Conservation (phyloP, 2,888 invertebrate species). For the Cyclophora albipunctata region DNA sequence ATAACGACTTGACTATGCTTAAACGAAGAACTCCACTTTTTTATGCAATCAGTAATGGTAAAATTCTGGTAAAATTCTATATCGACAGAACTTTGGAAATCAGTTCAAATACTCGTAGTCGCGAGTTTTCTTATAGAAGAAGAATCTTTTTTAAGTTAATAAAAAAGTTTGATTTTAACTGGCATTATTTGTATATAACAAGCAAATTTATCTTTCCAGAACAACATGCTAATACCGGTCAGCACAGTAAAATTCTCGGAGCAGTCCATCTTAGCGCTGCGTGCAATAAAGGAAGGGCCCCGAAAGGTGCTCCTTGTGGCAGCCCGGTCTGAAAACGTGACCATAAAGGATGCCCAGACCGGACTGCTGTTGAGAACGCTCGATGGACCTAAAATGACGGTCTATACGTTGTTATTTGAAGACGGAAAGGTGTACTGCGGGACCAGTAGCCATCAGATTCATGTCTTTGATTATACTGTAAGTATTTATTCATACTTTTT, state of each 20-base stretch:
- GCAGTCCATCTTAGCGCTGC: slow-evolving; percentile 80
- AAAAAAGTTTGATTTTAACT: background rate
- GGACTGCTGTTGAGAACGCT: slow-evolving; percentile 81
- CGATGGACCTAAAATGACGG: slow-evolving; percentile 74
- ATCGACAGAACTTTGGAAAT: no score
- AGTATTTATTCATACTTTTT: slow-evolving; percentile 50
- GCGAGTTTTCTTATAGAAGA: no score
- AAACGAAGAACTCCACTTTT: no score
- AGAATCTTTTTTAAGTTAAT: no score
- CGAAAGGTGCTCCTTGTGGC: slow-evolving; percentile 82
- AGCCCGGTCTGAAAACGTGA: slow-evolving; percentile 80
- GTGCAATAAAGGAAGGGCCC: slow-evolving; percentile 83
- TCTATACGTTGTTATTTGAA: slow-evolving; percentile 81
- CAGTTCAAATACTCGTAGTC: no score
- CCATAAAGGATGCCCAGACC: slow-evolving; percentile 82
- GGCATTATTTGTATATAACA: background rate
- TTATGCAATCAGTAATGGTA: no score
- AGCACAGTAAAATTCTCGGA: slow-evolving; percentile 77
- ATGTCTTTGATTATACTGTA: slow-evolving; percentile 84
- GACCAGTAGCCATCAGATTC: slow-evolving; percentile 81
- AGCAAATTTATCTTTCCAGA: slow-evolving; percentile 46
- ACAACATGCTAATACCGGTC: slow-evolving; percentile 70
- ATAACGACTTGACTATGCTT: no score
- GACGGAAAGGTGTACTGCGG: slow-evolving; percentile 84
- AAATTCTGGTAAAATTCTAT: no score